Conservation (phyloP, 2,888 invertebrate genomes). For the Phengaris arion region DNA sequence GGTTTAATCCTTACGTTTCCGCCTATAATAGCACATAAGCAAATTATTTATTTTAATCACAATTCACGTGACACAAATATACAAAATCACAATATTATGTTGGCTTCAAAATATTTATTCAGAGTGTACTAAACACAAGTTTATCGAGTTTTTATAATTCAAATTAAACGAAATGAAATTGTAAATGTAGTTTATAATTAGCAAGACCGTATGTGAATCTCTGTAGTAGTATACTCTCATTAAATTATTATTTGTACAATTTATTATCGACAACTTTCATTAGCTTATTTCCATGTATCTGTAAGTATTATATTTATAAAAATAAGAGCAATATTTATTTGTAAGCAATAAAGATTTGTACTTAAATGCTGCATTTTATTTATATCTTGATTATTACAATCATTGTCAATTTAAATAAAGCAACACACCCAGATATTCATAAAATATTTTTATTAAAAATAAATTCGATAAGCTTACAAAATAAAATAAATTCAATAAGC, state of each 20-base stretch:
- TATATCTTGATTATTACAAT: background rate
- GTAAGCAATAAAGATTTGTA: conserved; percentile 27
- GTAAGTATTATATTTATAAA: background rate
- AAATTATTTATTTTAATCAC: background rate
- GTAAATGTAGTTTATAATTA: background rate
- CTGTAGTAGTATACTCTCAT: too few relatives aligned
- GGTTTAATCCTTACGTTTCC: background rate
- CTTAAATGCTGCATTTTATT: background rate
- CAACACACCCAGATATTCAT: background rate
- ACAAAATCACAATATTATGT: background rate
- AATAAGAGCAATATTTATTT: conserved; percentile 14
- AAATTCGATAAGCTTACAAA: background rate
- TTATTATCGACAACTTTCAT: too few relatives aligned
- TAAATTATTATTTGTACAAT: background rate
- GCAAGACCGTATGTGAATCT: background rate
- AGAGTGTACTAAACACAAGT: background rate
- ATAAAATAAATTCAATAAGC: background rate
- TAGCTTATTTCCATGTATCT: background rate
- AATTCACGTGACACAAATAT: background rate
- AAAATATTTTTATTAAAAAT: conserved; percentile 4
- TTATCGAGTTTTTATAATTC: too few relatives aligned
- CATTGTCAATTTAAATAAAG: background rate
- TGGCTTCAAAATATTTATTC: background rate
- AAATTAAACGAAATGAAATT: too few relatives aligned
- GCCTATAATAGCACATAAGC: background rate